Base-by-base conservation (phyloP, 1,140 invertebrate genomes). In the Achroia grisella region DNA sequence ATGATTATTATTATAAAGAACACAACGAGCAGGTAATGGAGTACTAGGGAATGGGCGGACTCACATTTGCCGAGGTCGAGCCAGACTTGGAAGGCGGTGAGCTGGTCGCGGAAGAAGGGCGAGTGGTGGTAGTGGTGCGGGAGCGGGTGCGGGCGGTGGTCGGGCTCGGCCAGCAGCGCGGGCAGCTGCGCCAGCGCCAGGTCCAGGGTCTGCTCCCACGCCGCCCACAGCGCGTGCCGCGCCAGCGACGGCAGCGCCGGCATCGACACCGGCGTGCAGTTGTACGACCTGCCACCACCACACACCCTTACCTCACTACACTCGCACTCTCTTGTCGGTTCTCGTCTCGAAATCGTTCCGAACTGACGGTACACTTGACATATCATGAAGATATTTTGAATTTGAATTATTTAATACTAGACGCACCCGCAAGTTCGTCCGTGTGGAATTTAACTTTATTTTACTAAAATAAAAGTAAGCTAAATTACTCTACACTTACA, bases 81-180 rank as follows among this genome's bases (percentile, higher is more conserved):
- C 98, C 98, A 99, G 10, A 95, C 93, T 88, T 99, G 94, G 84
- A 99, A 99, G n/a, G 98, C 98, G 13, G 97, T 98, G 33, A 99
- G 87, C 86, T 99, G 98, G 71, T 99, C 96, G 77, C 98, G 94
- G 80, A 99, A 99, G 86, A 99, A 99, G 27, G 94, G 92, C 54
- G 96, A 92, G 75, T 97, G 94, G 10, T 86, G 73, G 80, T 94
- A 95, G 31, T 85, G 82, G 14, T 89, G 87, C 34, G 2, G 17
- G 17, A 3, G 17, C 17, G 17, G 17, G 17, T 23, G 17, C 17
- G 2, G 17, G 17, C 2, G 17, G 17, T 23, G 17, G 2, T 23
- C 80, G 10, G 90, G 89, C 1, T 88, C 87, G 40, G 91, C 89
- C 34, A 94, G 68, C 57, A 97, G 91, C 17, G 86, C 88, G 8